Evolutionary conservation across 53 echinoderm and acorn worm species (phyloP), one percentile per base, ranked within the genome.

Genomic region (Luidia sarsii): DNA sequence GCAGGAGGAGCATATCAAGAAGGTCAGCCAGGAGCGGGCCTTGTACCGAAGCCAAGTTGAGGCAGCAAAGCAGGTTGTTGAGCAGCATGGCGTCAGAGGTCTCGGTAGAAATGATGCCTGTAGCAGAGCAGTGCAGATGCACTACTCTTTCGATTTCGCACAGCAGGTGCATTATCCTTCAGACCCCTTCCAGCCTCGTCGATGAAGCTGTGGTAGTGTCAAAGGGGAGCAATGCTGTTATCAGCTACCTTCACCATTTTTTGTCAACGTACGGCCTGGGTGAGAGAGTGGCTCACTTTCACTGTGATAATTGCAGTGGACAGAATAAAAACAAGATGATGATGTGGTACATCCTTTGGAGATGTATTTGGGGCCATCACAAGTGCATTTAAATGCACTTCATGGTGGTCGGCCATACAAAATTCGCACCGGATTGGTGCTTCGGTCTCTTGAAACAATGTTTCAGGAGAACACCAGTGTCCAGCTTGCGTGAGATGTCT

Each of bases 241-340:
- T 50, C n/a, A 33, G 50, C 11, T 65, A 39, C n/a, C n/a, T n/a
- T 2, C 56, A 56, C 18, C 18, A 14, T 13, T 56, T 56, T 23
- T 21, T 23, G 6, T 14, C 29, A n/a, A n/a, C n/a, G n/a, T n/a
- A n/a, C n/a, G n/a, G n/a, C n/a, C n/a, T n/a, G n/a, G n/a, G n/a
- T n/a, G n/a, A n/a, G n/a, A n/a, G n/a, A n/a, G n/a, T n/a, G n/a
- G n/a, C n/a, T n/a, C n/a, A n/a, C n/a, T n/a, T n/a, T n/a, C n/a
- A n/a, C n/a, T n/a, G n/a, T n/a, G n/a, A n/a, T n/a, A n/a, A n/a
- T n/a, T 64, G 35, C 38, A 34, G 36, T 1, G 85, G 85, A 0
- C 75, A 85, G 10, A 85, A 85, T 48, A 85, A 85, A 33, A 85
- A 85, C 51, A 10, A 22, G n/a, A 65, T n/a, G 16, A 50, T 85